Conservation (phyloP, 2,113 vertebrate species). For the Oncorhynchus nerka region DNA sequence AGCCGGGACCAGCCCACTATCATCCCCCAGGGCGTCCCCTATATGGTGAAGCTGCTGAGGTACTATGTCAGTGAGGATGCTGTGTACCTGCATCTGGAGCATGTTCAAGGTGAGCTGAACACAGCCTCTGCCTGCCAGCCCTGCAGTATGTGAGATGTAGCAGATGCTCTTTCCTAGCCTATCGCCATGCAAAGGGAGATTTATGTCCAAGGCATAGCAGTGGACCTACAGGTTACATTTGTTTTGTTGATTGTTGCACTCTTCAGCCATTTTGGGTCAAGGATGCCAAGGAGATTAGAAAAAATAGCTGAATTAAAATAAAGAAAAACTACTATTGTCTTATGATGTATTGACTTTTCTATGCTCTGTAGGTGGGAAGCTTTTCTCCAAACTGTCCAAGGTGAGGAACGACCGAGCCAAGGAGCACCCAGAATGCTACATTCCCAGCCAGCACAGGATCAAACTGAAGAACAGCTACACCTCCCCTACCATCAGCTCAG, state of each 20-base stretch:
- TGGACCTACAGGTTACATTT: background rate
- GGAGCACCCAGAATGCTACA: constrained; percentile 65
- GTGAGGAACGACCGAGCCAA: constrained; percentile 61
- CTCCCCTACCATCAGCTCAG: constrained; percentile 56
- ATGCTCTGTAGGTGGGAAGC: constrained; percentile 76
- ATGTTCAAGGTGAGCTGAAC: constrained; percentile 83
- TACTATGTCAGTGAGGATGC: constrained; percentile 93
- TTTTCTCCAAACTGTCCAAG: constrained; percentile 86
- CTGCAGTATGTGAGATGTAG: background rate
- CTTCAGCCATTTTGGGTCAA: too few relatives aligned
- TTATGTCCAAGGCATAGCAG: too few relatives aligned
- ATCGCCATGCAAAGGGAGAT: background rate
- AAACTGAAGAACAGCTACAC: constrained; percentile 69
- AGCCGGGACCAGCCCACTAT: constrained; percentile 85
- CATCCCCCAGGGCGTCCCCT: constrained; percentile 93
- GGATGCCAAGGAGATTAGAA: background rate
- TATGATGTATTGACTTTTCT: background rate
- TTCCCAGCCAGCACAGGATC: constrained; percentile 60
- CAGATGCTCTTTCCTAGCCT: background rate
- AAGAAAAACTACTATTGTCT: background rate
- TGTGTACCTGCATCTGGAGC: constrained; percentile 92
- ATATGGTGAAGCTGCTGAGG: constrained; percentile 89
- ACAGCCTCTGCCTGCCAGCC: background rate
- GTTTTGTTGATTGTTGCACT: too few relatives aligned
- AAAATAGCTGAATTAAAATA: too few relatives aligned